Evolutionary conservation across 2,888 invertebrate genomes (phyloP), one percentile per base, ranked within the genome.

Genomic region (Podotricha telesiphe): DNA sequence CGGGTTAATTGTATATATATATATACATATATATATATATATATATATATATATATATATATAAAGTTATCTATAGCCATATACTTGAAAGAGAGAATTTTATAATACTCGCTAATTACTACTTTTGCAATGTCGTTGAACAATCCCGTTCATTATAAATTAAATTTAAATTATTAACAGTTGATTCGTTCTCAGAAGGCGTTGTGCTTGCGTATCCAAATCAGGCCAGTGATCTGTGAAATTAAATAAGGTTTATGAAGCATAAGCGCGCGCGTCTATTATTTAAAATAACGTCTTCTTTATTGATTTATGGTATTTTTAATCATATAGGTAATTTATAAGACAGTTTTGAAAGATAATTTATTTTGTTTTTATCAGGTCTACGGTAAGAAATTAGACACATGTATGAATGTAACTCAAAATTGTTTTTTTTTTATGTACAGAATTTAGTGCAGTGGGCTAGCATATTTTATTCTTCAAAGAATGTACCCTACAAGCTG

Each of bases 161-260:
- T 69, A 45, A 70, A 65, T 71, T 59, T 56, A 42, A 37, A 40
- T 72, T 50, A 61, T 42, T 62, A 13, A 22, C 61, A 55, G 15
- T 56, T 53, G 61, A 69, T 69, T 69, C 40, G 53, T 11, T 55
- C 37, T 61, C 11, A 42, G 45, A 65, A 55, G 59, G 55, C 53
- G 55, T 28, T 10, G 47, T 37, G 15, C 22, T 48, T 51, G 20
- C 22, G 15, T 28, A 50, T 64, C 58, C 19, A 51, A 68, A 51
- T 68, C 10, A 58, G 47, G 37, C 1, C 61, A 62, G 19, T 62
- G 53, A 19, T 55, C 50, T 59, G 59, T 19, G 22, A 67, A 59
- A 67, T 67, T 40, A 50, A 58, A 59, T 67, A 50, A 51, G 66
- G 2, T 42, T 66, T 50, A 40, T 22, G 50, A 22, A n/a, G 50